These are phyloP conservation scores for Agrotis segetum DNA, from an alignment of 2,888 invertebrate genomes.

Conservation along the genomic window DNA sequence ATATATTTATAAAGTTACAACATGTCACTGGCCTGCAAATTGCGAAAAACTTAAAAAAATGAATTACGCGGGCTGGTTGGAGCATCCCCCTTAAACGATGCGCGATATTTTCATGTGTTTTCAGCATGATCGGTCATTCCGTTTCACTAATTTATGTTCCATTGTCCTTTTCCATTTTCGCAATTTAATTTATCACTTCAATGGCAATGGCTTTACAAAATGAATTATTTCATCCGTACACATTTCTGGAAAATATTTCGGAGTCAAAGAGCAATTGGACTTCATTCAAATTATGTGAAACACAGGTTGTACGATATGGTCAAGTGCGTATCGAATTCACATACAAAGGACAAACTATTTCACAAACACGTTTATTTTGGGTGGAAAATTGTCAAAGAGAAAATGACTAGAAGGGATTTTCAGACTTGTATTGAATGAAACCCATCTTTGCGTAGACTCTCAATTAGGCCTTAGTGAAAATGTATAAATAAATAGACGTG, in stretches of 20 bases:
- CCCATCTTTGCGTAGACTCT: too few species aligned
- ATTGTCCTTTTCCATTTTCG: not conserved
- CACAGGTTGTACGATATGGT: not conserved
- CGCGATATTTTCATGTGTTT: constrained; percentile 17
- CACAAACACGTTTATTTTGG: not conserved
- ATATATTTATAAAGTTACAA: too few species aligned
- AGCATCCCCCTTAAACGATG: too few species aligned
- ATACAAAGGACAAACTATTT: not conserved
- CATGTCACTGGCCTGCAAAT: too few species aligned
- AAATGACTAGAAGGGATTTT: too few species aligned
- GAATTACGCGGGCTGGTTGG: too few species aligned
- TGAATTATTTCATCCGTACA: not conserved
- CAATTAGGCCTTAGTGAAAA: too few species aligned
- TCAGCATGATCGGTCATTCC: constrained; percentile 3
- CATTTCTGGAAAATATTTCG: constrained; percentile 1
- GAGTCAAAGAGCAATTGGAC: not conserved
- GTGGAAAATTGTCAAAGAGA: too few species aligned
- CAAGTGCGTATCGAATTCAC: not conserved
- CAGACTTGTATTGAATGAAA: too few species aligned
- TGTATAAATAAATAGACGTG: too few species aligned
- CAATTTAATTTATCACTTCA: constrained; percentile 22
- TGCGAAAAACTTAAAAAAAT: too few species aligned
- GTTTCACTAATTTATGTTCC: constrained; percentile 25
- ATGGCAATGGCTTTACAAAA: constrained; percentile 19
- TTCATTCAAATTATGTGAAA: not conserved